These are phyloP conservation scores for Cotesia congregata DNA, from an alignment of 2,888 invertebrate species.

Conservation along the genomic window DNA sequence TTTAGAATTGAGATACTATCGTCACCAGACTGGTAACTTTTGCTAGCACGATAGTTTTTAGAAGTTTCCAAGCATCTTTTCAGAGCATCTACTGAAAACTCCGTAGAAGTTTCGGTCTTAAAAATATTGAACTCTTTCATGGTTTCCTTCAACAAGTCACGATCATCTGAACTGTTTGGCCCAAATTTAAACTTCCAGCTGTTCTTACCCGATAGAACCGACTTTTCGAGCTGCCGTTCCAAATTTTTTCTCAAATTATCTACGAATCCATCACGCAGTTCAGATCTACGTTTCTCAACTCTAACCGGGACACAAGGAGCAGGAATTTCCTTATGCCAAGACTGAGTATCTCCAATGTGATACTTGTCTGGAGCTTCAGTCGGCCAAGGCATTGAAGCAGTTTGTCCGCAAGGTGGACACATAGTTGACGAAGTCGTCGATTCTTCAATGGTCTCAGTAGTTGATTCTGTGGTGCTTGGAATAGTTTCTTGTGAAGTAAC, in stretches of 20 bases:
- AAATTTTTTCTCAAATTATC: background rate
- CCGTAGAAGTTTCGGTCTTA: background rate
- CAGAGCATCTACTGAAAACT: background rate
- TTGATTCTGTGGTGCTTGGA: background rate
- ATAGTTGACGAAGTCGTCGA: conserved; percentile 20
- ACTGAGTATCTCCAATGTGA: conserved; percentile 55
- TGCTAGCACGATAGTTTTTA: background rate
- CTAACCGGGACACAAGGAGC: background rate
- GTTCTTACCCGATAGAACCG: background rate
- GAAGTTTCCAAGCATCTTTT: background rate
- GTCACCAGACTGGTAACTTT: background rate
- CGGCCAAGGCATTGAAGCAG: conserved; percentile 54
- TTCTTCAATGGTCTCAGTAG: conserved; percentile 5
- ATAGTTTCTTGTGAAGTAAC: conserved; percentile 24
- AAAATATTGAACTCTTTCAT: background rate
- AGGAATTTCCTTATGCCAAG: conserved; percentile 51
- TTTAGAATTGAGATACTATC: background rate
- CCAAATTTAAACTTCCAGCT: background rate
- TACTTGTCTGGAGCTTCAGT: conserved; percentile 52
- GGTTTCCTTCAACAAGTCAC: background rate
- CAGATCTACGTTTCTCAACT: background rate
- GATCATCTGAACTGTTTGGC: background rate
- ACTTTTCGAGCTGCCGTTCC: background rate
- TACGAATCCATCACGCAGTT: background rate
- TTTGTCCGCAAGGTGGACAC: conserved; percentile 23